A percentile compares a stretch with the other conserved stretches of the same genome.
phyloP scores from a whole-genome alignment of 2,888 invertebrate species.

The Atethmia centrago region DNA sequence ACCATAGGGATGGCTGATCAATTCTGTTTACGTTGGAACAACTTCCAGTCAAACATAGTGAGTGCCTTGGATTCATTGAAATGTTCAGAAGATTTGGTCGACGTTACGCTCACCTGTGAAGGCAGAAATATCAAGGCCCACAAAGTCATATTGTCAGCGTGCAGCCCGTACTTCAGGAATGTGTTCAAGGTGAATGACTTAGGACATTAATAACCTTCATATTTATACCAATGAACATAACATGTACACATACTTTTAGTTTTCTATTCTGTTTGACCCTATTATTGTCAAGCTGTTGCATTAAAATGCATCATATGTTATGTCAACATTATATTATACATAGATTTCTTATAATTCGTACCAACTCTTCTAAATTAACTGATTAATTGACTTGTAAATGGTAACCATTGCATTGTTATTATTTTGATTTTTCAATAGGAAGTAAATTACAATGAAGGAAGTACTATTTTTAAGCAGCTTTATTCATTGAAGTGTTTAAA shows the following conservation, averaged over 20 bases:
- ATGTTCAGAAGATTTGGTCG: slow-evolving; percentile 93
- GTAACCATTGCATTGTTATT: not conserved
- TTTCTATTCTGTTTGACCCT: slow-evolving; percentile 59
- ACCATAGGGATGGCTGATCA: slow-evolving; percentile 91
- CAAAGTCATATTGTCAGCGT: slow-evolving; percentile 94
- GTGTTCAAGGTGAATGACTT: slow-evolving; percentile 93
- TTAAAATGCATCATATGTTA: slow-evolving; percentile 39
- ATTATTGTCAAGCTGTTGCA: slow-evolving; percentile 51
- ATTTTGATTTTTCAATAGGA: not conserved
- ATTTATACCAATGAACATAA: slow-evolving; percentile 75
- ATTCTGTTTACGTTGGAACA: slow-evolving; percentile 94
- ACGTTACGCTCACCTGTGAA: slow-evolving; percentile 94
- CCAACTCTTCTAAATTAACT: not conserved
- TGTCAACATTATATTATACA: slow-evolving; percentile 42
- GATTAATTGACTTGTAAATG: not conserved
- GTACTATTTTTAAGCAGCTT: not conserved
- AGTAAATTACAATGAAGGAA: not conserved
- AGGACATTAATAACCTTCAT: slow-evolving; percentile 88
- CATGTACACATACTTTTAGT: slow-evolving; percentile 51
- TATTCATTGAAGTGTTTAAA: not conserved
- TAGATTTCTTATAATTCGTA: slow-evolving; percentile 1
- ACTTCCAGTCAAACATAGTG: slow-evolving; percentile 93
- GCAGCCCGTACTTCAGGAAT: slow-evolving; percentile 94
- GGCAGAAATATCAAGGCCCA: slow-evolving; percentile 93
- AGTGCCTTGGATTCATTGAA: slow-evolving; percentile 93